A percentile compares a stretch with the other conserved stretches of the same genome.
phyloP scores from a whole-genome alignment of 2,888 invertebrate species.

The Odontocerum albicorne region DNA sequence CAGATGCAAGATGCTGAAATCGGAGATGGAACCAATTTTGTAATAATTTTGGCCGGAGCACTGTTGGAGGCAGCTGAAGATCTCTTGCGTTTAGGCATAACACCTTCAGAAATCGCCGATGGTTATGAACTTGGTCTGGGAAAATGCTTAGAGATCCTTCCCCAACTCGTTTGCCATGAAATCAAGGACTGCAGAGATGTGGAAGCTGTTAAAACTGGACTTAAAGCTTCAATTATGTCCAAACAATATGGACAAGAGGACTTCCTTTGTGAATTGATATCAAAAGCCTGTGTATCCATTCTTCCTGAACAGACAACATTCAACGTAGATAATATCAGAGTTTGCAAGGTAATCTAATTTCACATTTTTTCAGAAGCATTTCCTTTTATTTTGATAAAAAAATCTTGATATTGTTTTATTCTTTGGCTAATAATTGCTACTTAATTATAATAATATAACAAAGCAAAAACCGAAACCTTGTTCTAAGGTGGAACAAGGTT shows the following conservation, averaged over 20 bases:
- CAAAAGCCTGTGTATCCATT: constrained; percentile 86
- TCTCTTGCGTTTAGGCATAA: constrained; percentile 89
- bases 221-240: constrained; percentile 88
- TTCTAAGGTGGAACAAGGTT: too few species aligned
- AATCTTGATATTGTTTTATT: too few species aligned
- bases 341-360: constrained; percentile 72
- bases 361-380: too few species aligned
- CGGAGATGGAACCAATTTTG: constrained; percentile 99
- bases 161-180: constrained; percentile 75
- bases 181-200: constrained; percentile 70
- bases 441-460: too few species aligned
- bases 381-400: too few species aligned
- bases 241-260: constrained; percentile 99
- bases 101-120: constrained; percentile 94
- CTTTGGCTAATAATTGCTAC: too few species aligned
- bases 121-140: constrained; percentile 91
- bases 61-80: constrained; percentile 91
- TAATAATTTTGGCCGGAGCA: constrained; percentile 91
- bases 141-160: constrained; percentile 89
- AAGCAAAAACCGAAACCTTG: too few species aligned
- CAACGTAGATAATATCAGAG: constrained; percentile 96
- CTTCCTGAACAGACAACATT: constrained; percentile 85
- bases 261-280: constrained; percentile 81
- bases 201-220: constrained; percentile 70
- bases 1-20: constrained; percentile 99